Evolutionary conservation across 1,140 invertebrate genomes (phyloP), one percentile per base, ranked within the genome.

Genomic region (Drosophila miranda): DNA sequence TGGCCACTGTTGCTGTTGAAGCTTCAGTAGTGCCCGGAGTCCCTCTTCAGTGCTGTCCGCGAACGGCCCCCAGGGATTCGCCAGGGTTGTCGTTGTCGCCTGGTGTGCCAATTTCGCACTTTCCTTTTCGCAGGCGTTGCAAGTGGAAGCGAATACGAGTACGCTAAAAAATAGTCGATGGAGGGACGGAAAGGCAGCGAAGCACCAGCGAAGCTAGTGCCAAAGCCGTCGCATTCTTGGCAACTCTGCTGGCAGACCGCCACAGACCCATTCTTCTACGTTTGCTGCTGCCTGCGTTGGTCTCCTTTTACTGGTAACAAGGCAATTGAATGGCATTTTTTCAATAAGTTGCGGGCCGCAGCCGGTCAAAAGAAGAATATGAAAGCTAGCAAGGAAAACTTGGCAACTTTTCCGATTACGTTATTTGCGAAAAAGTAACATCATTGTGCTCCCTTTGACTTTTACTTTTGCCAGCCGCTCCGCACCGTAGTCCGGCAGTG

Each of bases 311-410:
- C 38, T 69, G 53, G 50, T 63, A 78, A 66, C 72, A 61, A 71
- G 75, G 60, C 75, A 75, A 75, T 78, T 75, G 75, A 75, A 75
- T 61, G 62, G 51, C 71, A 71, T 55, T 63, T 78, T 78, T 78
- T 64, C 72, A 78, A 75, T 75, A 78, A 78, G 67, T 67, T 60
- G 48, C 34, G 53, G 66, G 48, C 48, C 56, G 63, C 55, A 68
- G 52, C 54, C 57, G 41, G 44, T 19, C 30, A 44, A 28, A 49
- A 28, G n/a, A 51, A 30, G 28, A 62, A 54, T 52, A 45, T 34
- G 49, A 61, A 61, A 54, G 43, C 28, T 60, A 28, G 44, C 43
- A 26, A 19, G 34, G 28, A 51, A 41, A 54, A 43, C 28, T 48
- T 53, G 34, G 48, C 51, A 66, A 58, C 53, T 75, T 75, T 61